Conservation (phyloP, 2,888 invertebrate genomes). For the Laothoe populi region DNA sequence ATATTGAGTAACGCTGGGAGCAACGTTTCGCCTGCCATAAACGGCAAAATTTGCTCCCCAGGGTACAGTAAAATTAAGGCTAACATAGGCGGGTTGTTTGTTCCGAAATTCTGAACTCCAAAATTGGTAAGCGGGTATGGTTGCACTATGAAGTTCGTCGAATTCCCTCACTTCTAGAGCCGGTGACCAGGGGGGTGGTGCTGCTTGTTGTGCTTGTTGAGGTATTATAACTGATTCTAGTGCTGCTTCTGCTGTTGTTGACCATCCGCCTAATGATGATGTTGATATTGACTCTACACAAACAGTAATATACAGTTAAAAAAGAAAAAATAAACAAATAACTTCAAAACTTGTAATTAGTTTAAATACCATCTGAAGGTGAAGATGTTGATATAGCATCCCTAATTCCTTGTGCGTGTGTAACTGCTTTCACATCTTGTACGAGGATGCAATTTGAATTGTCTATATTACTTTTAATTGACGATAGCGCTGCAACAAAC, state of each 20-base stretch:
- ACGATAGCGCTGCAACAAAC: constrained; percentile 91
- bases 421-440: constrained; percentile 94
- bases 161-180: constrained; percentile 93
- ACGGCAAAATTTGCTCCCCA: constrained; percentile 98
- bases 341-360: constrained; percentile 4
- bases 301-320: constrained; percentile 8
- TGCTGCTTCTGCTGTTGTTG: constrained; percentile 82
- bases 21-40: constrained; percentile 96
- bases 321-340: constrained; percentile 22
- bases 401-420: constrained; percentile 93
- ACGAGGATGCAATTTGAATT: constrained; percentile 95
- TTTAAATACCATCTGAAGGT: constrained; percentile 72
- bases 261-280: constrained; percentile 77
- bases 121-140: constrained; percentile 95
- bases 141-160: constrained; percentile 92
- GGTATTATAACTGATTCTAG: constrained; percentile 85
- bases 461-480: constrained; percentile 95
- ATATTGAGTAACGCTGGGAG: constrained; percentile 98
- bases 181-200: constrained; percentile 91
- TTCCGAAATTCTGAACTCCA: constrained; percentile 97
- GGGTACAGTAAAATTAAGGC: constrained; percentile 94
- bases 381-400: constrained; percentile 86
- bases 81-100: constrained; percentile 94
- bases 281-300: constrained; percentile 88
- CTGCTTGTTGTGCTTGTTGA: constrained; percentile 89